A percentile compares a stretch with the other conserved stretches of the same genome.
Conservation (phyloP, 2,797 vertebrate species). For the Danio jaintianensis region DNA sequence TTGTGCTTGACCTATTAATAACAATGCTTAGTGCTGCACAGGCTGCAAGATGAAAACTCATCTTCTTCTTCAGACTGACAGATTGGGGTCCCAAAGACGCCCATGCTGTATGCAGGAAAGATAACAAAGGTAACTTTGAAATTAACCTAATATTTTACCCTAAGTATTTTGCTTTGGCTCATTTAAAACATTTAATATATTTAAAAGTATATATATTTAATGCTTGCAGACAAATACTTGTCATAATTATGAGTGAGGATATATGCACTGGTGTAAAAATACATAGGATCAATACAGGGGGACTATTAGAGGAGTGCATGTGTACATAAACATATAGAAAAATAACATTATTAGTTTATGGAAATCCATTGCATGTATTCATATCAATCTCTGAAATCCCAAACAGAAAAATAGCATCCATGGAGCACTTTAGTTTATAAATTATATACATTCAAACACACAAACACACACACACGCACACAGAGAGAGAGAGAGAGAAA, state of each 20-base stretch:
- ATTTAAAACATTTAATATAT: neutral
- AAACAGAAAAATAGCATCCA: neutral
- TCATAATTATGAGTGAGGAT: neutral
- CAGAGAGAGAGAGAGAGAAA: too few species aligned
- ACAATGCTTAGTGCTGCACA: neutral
- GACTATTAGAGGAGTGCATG: too few species aligned
- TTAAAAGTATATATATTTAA: too few species aligned
- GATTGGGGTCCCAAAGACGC: neutral
- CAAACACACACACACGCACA: too few species aligned
- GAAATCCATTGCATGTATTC: neutral
- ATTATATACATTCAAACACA: neutral
- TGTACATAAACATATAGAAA: neutral
- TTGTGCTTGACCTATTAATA: conserved; percentile 41
- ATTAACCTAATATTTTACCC: neutral
- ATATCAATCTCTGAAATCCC: neutral
- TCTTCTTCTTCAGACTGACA: neutral
- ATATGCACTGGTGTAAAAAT: too few species aligned
- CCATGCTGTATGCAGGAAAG: neutral
- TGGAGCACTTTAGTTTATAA: neutral
- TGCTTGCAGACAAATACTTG: neutral
- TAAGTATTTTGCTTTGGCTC: neutral
- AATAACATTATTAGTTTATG: neutral
- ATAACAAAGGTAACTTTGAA: neutral
- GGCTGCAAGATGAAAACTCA: neutral
- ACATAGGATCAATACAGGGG: too few species aligned